A percentile compares a stretch with the other conserved stretches of the same genome.
Evolutionary conservation across 2,113 vertebrate genomes (phyloP).

Genomic region (Anarrhichthys ocellatus): DNA sequence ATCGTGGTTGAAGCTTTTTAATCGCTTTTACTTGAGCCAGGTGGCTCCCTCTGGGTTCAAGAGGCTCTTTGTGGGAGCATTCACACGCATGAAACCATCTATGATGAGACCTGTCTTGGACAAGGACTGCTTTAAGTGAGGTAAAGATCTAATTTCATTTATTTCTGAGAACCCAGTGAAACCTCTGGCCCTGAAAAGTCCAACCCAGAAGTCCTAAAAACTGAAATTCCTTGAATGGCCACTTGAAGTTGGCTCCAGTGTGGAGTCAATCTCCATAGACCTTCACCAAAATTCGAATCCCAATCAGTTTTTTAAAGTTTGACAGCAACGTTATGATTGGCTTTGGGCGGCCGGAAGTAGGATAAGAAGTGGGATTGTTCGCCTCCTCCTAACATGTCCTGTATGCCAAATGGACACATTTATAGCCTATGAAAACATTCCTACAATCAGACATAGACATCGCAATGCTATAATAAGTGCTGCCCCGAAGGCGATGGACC

Average conservation of each 20-base stretch:
- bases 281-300: too few species aligned
- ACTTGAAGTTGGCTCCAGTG: background rate
- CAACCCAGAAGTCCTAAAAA: background rate
- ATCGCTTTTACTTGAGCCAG: conserved; percentile 20
- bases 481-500: background rate
- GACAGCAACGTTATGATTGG: too few species aligned
- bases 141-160: background rate
- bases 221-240: background rate
- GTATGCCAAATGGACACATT: background rate
- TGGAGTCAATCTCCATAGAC: background rate
- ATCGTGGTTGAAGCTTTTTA: conserved; percentile 32
- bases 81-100: conserved; percentile 12
- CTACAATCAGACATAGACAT: background rate
- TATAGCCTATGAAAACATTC: too few species aligned
- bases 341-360: too few species aligned
- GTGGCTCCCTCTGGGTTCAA: conserved; percentile 10
- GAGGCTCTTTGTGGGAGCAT: conserved; percentile 5
- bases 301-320: too few species aligned
- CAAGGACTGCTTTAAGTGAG: background rate
- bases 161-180: background rate
- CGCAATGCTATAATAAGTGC: background rate
- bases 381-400: too few species aligned
- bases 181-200: background rate
- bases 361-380: too few species aligned
- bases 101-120: background rate